Evolutionary conservation across 2,113 vertebrate species (phyloP), one percentile per base, ranked within the genome.

Genomic region (Numida meleagris): DNA sequence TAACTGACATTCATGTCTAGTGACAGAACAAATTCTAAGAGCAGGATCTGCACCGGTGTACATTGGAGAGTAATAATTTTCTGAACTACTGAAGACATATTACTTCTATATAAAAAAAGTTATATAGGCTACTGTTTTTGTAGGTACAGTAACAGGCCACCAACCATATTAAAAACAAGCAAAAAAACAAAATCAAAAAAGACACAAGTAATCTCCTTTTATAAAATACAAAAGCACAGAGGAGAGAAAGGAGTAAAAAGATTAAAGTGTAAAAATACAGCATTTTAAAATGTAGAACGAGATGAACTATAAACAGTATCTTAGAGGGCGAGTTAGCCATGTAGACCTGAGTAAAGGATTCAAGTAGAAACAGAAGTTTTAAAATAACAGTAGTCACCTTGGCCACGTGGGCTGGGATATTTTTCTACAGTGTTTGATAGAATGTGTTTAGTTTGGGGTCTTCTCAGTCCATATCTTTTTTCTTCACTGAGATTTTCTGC

Each of bases 401-500:
- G 91, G 71, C 98, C 97, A 79, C 90, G 95, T 82, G 83, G 53
- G 21, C 59, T 94, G 57, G 91, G 55, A 77, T 98, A 93, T 88
- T 97, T 96, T 53, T 98, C 94, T 55, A 97, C 94, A 76, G 92
- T 93, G 86, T 97, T 98, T 97, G 96, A 95, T 45, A 97, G 74
- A 82, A 96, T 61, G 14, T 92, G 82, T 90, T 97, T 98, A 81
- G 73, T 53, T 85, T 94, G 98, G 40, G 79, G 66, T 96, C 96
- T 98, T 92, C 93, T 98, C 48, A 84, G 51, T 50, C 95, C 96
- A 4, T 88, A 92, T 94, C 71, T 97, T 88, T 96, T 97, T 50
- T 97, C 98, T 72, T 98, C 97, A 36, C 96, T 95, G 62, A 95
- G 76, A 57, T 98, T 98, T 96, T 99, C 98, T 88, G 98, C 96